Evolutionary conservation across 2,888 invertebrate genomes (phyloP).

Genomic region (Lordiphosa fenestrarum): DNA sequence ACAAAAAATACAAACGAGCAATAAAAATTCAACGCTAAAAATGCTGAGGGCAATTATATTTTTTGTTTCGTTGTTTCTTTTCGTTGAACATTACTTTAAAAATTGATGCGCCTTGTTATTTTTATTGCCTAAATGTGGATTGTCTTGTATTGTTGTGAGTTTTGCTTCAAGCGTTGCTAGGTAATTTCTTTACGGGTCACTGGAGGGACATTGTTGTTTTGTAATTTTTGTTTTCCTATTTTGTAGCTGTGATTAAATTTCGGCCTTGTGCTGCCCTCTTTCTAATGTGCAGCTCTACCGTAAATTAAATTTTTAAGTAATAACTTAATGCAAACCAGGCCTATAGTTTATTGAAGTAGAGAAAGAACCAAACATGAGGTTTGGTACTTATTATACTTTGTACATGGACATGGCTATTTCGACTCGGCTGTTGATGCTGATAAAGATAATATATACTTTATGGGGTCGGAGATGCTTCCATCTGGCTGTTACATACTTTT

Average conservation of each 20-base stretch:
- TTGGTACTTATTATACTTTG: too few relatives aligned
- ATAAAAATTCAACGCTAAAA: slow-evolving; percentile 12
- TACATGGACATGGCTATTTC: too few relatives aligned
- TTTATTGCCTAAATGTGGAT: slow-evolving; percentile 31
- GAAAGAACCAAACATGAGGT: too few relatives aligned
- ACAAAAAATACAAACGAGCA: slow-evolving; percentile 3
- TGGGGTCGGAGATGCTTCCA: too few relatives aligned
- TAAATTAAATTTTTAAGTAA: too few relatives aligned
- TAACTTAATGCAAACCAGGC: too few relatives aligned
- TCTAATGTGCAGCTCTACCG: too few relatives aligned
- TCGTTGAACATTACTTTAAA: slow-evolving; percentile 30
- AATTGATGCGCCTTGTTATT: slow-evolving; percentile 52
- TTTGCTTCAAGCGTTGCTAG: slow-evolving; percentile 25
- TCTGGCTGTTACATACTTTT: too few relatives aligned
- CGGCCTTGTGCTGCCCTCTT: neutral
- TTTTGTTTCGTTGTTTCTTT: slow-evolving; percentile 11
- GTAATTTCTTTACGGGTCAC: slow-evolving; percentile 45
- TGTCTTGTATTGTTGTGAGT: slow-evolving; percentile 31
- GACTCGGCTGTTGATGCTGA: too few relatives aligned
- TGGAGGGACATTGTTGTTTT: slow-evolving; percentile 36
- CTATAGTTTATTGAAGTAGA: too few relatives aligned
- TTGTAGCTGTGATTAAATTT: slow-evolving; percentile 30
- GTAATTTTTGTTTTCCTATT: slow-evolving; percentile 23
- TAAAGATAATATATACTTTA: too few relatives aligned
- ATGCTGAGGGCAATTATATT: slow-evolving; percentile 26